Conservation (phyloP, 2,113 vertebrate genomes). For the Manacus vitellinus region DNA sequence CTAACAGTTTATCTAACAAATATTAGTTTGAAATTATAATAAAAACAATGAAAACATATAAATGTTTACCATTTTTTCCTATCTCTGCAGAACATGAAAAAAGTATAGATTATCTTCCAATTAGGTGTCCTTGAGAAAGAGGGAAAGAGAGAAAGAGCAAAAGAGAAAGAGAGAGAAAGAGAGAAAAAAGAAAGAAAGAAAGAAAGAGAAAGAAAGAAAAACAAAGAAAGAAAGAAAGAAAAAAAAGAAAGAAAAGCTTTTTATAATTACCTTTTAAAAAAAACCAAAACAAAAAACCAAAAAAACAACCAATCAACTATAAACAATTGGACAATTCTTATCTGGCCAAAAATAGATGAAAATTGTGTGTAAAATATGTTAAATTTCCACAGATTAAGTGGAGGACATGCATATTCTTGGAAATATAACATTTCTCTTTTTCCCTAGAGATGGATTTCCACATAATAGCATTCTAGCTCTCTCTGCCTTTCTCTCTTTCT, state of each 20-base stretch:
- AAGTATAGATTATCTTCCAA: neutral
- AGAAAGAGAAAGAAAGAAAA: neutral
- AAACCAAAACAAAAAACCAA: neutral
- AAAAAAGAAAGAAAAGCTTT: rapidly evolving
- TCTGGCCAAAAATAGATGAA: neutral
- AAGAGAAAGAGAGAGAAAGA: neutral
- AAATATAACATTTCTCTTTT: neutral
- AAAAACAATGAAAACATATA: neutral
- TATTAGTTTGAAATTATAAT: neutral
- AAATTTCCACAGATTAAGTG: neutral
- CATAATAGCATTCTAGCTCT: neutral
- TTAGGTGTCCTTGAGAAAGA: neutral
- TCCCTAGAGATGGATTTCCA: neutral
- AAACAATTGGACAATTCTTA: neutral
- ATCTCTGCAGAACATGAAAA: neutral
- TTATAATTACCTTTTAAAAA: neutral
- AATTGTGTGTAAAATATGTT: neutral
- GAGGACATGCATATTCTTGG: neutral
- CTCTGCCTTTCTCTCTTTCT: neutral
- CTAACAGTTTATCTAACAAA: neutral
- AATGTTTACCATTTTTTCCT: neutral
- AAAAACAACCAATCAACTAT: neutral
- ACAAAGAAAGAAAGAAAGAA: no score
- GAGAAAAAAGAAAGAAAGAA: no score
- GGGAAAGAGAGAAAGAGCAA: neutral